These are phyloP conservation scores for Itoplectis maculator DNA, from an alignment of 2,888 invertebrate genomes.

Conservation along the genomic window DNA sequence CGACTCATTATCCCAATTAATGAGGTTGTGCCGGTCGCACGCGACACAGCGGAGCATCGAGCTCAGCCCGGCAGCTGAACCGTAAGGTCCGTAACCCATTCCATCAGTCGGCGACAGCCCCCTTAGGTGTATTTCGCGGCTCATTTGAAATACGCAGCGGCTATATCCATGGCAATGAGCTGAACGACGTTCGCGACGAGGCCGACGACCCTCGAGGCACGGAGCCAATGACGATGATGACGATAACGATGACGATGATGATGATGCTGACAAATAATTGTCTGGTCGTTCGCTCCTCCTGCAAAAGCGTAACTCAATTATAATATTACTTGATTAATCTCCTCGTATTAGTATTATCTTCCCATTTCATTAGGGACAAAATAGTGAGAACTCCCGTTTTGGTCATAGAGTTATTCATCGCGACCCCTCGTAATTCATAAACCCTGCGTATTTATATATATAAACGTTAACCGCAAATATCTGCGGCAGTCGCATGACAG, in stretches of 20 bases:
- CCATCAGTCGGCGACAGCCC: neutral
- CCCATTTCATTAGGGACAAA: neutral
- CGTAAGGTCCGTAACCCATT: conserved; percentile 32
- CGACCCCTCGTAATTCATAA: conserved; percentile 9
- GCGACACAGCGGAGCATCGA: conserved; percentile 38
- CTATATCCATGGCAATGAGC: neutral
- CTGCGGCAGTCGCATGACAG: neutral
- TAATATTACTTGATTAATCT: neutral
- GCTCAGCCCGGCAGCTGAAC: conserved; percentile 12
- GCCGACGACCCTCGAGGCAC: conserved; percentile 3
- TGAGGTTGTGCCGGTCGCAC: conserved; percentile 36
- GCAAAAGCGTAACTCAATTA: neutral
- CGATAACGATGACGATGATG: neutral
- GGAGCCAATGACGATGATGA: conserved; percentile 23
- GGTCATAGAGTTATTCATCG: conserved; percentile 13
- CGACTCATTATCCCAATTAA: conserved; percentile 59
- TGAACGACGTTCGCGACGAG: conserved; percentile 10
- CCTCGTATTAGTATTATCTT: neutral
- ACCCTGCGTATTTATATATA: neutral
- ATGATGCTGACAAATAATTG: conserved; percentile 10
- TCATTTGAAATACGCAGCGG: conserved; percentile 19
- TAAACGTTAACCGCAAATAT: neutral
- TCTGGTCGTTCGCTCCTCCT: neutral
- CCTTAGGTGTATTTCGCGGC: conserved; percentile 26
- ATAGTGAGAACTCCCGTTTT: conserved; percentile 17